Percentiles rank a stretch among this genome's conserved stretches.
phyloP scores from a whole-genome alignment of 2,113 vertebrate species.

The Danionella cerebrum region DNA sequence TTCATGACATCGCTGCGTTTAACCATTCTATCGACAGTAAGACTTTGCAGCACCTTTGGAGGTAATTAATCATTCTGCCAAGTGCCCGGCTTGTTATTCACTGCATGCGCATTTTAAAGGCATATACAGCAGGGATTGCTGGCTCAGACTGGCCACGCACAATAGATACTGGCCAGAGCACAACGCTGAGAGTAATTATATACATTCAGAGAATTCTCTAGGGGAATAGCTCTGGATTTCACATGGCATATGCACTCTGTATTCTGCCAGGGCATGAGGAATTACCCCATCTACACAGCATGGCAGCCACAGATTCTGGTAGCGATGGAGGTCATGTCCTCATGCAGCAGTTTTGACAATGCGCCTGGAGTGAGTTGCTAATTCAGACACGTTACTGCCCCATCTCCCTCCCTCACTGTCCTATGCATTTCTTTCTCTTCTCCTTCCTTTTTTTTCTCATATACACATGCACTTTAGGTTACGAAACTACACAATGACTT shows the following conservation, averaged over 20 bases:
- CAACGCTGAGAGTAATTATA: conserved; percentile 28
- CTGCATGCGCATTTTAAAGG: conserved; percentile 28
- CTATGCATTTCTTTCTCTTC: background rate
- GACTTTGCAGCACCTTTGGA: conserved; percentile 52
- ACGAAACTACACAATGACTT: conserved; percentile 20
- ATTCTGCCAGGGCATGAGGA: background rate
- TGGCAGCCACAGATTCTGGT: conserved; percentile 20
- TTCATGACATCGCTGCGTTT: conserved; percentile 35
- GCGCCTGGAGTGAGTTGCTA: conserved; percentile 39
- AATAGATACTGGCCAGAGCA: conserved; percentile 15
- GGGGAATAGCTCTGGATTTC: background rate
- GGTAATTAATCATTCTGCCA: conserved; percentile 60
- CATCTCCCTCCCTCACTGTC: conserved; percentile 8
- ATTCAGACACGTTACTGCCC: conserved; percentile 36
- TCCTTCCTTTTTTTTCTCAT: background rate
- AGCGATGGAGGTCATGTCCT: conserved; percentile 41
- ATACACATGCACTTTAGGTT: background rate
- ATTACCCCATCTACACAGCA: background rate
- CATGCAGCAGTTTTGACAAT: conserved; percentile 36
- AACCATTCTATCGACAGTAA: conserved; percentile 47
- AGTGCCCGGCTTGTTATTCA: conserved; percentile 53
- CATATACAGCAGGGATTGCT: conserved; percentile 16
- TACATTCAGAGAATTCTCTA: background rate
- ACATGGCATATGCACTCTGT: background rate
- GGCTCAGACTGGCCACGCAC: background rate